phyloP scores from a whole-genome alignment of 2,113 vertebrate species.

The Scolopax mira region DNA sequence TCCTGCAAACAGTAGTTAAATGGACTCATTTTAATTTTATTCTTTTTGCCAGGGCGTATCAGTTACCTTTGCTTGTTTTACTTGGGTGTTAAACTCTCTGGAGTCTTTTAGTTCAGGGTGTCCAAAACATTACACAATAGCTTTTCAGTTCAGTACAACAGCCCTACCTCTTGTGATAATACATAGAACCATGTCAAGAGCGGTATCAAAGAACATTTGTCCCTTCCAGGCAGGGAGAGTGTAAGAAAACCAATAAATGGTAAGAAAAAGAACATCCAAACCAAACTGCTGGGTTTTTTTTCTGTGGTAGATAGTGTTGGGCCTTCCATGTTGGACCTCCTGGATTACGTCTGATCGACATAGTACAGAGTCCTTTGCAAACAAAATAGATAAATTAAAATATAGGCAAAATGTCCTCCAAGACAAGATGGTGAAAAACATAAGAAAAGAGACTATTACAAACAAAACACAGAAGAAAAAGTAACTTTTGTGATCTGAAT shows the following conservation, averaged over 20 bases:
- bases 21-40: not conserved
- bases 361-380: not conserved
- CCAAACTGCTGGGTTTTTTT: not conserved
- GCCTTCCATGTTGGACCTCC: not conserved
- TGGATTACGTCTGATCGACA: not conserved
- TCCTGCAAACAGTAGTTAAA: not conserved
- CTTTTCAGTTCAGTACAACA: not conserved
- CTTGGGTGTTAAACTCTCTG: not conserved
- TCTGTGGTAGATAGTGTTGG: not conserved
- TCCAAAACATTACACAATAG: not conserved
- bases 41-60: not conserved
- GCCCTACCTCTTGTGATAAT: not conserved
- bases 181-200: not conserved
- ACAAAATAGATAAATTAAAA: not conserved
- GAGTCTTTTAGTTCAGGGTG: not conserved
- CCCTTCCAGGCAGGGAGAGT: not conserved
- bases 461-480: not conserved
- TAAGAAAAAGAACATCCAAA: not conserved
- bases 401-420: not conserved
- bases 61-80: not conserved
- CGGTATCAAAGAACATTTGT: not conserved
- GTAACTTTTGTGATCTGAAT: not conserved
- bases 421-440: not conserved
- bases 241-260: not conserved
- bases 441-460: not conserved